Base-by-base conservation (phyloP, 1,140 invertebrate genomes). In the Drosophila melanica region DNA sequence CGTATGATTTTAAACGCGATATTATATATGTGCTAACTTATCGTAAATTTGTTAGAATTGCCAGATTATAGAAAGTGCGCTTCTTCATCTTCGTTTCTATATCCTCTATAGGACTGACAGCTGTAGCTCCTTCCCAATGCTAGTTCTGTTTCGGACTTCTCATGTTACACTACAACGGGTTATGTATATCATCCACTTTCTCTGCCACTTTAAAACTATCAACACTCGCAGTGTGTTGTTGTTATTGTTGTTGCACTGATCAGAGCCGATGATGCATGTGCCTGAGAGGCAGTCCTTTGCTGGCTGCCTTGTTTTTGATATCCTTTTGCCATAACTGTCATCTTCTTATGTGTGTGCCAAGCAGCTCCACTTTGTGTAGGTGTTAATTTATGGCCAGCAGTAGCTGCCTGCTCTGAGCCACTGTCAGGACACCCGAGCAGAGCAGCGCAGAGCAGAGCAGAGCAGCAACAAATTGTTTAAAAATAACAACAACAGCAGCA, bases 321-420 rank as follows among this genome's bases (percentile, higher is more conserved):
- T 87, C 82, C 82, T 87, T 87, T 77, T 87, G 67, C 79, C 82
- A 87, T 87, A 87, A 87, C 72, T 87, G 82, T 87, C 82, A 81
- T 73, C 70, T 68, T 81, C 81, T 76, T 66, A 67, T 75, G 71
- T 59, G 30, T 59, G 30, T 45, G 59, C 58, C 37, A 44, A 39
- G 35, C n/a, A 39, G 37, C 37, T 33, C 5, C 58, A 33, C 37
- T 42, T 18, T 11, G 67, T 70, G 78, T 77, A 89, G 84, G 84
- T 89, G 84, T 84, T 89, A 89, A 89, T 89, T 89, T 89, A 89
- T 87, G 75, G 27, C 44, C 41, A 59, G 54, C 44, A 57, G 20
- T 58, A 66, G 33, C 44, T 65, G 54, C 54, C 14, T 48, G 2
- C 23, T 27, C 12, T 2, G 12, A 75, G 50, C 59, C 70, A 44